Conservation (phyloP, 2,888 invertebrate species). For the Sturmia bella region DNA sequence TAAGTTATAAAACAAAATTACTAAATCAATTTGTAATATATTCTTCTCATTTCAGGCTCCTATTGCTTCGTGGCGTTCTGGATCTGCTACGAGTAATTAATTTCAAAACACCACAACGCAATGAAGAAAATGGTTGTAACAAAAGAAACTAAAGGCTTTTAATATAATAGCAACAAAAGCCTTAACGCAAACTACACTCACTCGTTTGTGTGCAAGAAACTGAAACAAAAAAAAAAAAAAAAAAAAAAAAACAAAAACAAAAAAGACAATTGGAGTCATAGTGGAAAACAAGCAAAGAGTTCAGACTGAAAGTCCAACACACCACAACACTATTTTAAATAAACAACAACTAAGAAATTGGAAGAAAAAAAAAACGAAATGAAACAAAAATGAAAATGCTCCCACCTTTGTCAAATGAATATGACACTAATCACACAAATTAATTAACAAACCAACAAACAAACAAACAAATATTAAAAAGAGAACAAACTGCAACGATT, state of each 20-base stretch:
- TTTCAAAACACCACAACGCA: slow-evolving; percentile 24
- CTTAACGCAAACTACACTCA: slow-evolving; percentile 5
- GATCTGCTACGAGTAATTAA: slow-evolving; percentile 63
- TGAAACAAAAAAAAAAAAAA: slow-evolving; percentile 16
- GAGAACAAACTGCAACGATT: slow-evolving; percentile 66
- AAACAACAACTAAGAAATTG: slow-evolving; percentile 22
- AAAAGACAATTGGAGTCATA: slow-evolving; percentile 15
- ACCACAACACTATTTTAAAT: slow-evolving; percentile 35
- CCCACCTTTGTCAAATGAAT: slow-evolving; percentile 70
- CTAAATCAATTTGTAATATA: neutral
- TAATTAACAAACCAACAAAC: slow-evolving; percentile 58
- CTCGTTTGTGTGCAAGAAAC: neutral
- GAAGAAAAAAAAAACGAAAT: slow-evolving; percentile 43
- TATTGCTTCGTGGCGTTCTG: slow-evolving; percentile 63
- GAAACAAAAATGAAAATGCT: slow-evolving; percentile 67
- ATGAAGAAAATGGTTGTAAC: slow-evolving; percentile 60
- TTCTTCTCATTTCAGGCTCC: slow-evolving; percentile 28
- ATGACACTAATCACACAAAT: slow-evolving; percentile 69
- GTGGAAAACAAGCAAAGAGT: neutral
- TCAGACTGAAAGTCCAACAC: slow-evolving; percentile 18
- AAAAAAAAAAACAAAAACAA: slow-evolving; percentile 21
- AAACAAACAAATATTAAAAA: slow-evolving; percentile 57
- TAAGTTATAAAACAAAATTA: too few species aligned
- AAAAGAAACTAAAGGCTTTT: slow-evolving; percentile 36
- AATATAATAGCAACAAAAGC: slow-evolving; percentile 2